Base-by-base conservation (phyloP, 2,888 invertebrate genomes). In the Calameuta filiformis region DNA sequence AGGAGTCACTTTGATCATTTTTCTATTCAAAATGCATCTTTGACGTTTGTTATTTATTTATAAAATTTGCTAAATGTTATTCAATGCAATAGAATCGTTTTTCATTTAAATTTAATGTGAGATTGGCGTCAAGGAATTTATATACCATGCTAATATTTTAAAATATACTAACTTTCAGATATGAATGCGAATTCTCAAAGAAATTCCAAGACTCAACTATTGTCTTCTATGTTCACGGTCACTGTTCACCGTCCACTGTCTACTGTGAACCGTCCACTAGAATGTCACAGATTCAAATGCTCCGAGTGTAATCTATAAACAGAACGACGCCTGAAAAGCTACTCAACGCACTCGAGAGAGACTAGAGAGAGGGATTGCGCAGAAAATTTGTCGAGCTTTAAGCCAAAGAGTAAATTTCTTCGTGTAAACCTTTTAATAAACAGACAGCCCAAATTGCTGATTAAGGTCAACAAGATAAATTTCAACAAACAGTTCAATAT, bases 291-390 rank as follows among this genome's bases (percentile, higher is more conserved):
- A 56, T 56, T 23, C 56, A 23, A 56, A 56, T 56, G 56, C 23
- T 56, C 80, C 68, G 78, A 80, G 79, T 74, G 83, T 82, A 82
- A 84, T 87, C 87, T 88, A 88, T 88, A 87, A 88, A 86, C 85
- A 84, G 85, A 86, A 84, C 83, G 34, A 6, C 71, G 71, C 30
- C 71, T 71, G 31, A 34, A 34, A 71, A 71, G 71, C 34, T 56
- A 56, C 56, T 56, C 23, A 56, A 56, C 56, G 56, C 9, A 56
- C 56, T 56, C 23, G 23, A 23, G 56, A 56, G 23, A 9, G 9
- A 56, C 56, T 56, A 56, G 56, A 56, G 23, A 23, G 56, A 56
- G 56, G 56, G 9, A 9, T 56, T 56, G 56, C 56, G 56, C 56
- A 23, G 1, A 56, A 56, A 56, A 56, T 56, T 23, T 56, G 56